These are phyloP conservation scores for Pyrochroa serraticornis DNA, from an alignment of 2,888 invertebrate species.

Conservation along the genomic window DNA sequence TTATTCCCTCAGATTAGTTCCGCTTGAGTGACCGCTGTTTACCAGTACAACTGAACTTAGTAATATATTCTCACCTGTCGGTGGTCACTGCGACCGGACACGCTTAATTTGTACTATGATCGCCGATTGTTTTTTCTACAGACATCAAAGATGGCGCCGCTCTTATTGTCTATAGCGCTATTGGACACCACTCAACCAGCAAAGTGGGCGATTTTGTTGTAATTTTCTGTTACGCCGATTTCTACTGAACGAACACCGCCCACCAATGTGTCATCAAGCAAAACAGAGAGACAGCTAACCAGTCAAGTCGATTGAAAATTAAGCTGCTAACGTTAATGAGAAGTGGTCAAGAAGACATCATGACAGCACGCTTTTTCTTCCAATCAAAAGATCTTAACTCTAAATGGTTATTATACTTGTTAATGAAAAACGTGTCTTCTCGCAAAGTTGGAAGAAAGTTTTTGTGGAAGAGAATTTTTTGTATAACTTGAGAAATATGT, in stretches of 20 bases:
- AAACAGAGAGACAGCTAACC: background rate
- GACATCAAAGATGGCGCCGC: constrained; percentile 48
- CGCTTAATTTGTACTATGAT: constrained; percentile 48
- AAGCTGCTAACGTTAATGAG: background rate
- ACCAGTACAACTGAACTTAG: constrained; percentile 36
- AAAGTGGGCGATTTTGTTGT: constrained; percentile 34
- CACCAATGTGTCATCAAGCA: background rate
- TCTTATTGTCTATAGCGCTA: constrained; percentile 43
- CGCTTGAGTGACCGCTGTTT: constrained; percentile 42
- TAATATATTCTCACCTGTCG: constrained; percentile 49
- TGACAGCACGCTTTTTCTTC: no score
- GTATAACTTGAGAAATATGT: no score
- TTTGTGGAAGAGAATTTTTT: no score
- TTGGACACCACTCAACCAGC: constrained; percentile 47
- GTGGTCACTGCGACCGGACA: constrained; percentile 43
- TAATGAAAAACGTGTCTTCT: no score
- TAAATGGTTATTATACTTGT: no score
- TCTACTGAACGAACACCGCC: background rate
- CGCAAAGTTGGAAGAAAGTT: no score
- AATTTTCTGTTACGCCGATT: constrained; percentile 12
- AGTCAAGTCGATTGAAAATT: background rate
- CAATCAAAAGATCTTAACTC: no score
- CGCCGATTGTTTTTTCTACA: constrained; percentile 45
- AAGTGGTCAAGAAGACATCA: background rate
- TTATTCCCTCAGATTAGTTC: constrained; percentile 42